Base-by-base conservation (phyloP, 2,888 invertebrate species). In the Trissoscelio sp. region DNA sequence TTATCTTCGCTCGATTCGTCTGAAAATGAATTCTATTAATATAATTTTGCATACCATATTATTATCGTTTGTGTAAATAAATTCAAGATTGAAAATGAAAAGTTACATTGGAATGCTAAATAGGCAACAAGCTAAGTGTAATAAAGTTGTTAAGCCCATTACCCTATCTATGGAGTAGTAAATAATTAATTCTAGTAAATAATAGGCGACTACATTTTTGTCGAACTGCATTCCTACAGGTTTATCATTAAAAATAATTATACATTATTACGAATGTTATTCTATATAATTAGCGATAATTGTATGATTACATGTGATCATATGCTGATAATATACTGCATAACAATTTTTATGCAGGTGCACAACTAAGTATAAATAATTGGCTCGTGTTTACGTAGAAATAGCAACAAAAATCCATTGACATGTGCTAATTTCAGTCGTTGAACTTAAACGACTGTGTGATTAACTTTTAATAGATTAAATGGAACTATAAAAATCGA, bases 201-300 rank as follows among this genome's bases (percentile, higher is more conserved):
- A 60, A 57, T 22, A 69, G 18, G 11, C 34, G 6, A 20, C 7
- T 60, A 12, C 16, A 24, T 60, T 70, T 60, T 37, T 51, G 22
- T 51, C 28, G 18, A 6, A 14, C 37, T n/a, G 51, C 58, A 58
- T 58, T 66, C 37, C 31, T 18, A 5, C 12, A 6, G 39, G 44
- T 75, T 48, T 57, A 58, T 51, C 66, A 75, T 75, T 67, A 75
- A 37, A 75, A 67, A 60, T 75, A 66, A 74, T 74, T 74, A 57
- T 20, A 66, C 39, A 46, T 64, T 74, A 74, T 74, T 74, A 74
- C 46, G 24, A 39, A 48, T 75, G 31, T 48, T 74, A 75, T 75
- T 75, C 51, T 22, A 75, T 75, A 60, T 53, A 58, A 75, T 75
- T 42, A 75, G 12, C 39, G 51, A 58, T 75, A 66, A 75, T 67